These are phyloP conservation scores for Stomatorhinus ivindoensis DNA, from an alignment of 2,113 vertebrate species.

Conservation along the genomic window DNA sequence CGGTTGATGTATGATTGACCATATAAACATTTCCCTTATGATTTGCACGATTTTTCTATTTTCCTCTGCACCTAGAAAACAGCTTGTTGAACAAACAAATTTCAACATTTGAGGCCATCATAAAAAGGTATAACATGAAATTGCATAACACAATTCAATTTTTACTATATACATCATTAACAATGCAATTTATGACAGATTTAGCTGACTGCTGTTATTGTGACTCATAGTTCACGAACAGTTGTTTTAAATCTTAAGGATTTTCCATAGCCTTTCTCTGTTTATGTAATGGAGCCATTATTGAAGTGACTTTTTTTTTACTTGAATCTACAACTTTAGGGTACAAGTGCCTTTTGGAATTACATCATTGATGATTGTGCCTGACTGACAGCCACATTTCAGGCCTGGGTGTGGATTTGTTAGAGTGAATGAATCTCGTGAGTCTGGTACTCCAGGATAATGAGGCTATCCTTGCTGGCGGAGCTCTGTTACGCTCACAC, in stretches of 20 bases:
- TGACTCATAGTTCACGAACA: neutral
- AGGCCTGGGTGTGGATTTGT: neutral
- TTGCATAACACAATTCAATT: neutral
- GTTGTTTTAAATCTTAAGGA: neutral
- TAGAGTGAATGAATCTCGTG: neutral
- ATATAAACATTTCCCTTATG: neutral
- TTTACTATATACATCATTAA: neutral
- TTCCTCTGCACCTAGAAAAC: neutral
- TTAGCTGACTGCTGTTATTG: neutral
- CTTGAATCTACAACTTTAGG: neutral
- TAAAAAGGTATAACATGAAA: neutral
- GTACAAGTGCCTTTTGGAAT: neutral
- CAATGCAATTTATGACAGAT: neutral
- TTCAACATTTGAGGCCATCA: neutral
- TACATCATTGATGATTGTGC: neutral
- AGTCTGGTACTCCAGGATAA: neutral
- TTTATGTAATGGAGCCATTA: neutral
- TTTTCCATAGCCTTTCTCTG: neutral
- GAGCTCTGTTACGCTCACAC: neutral
- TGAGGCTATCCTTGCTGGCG: neutral
- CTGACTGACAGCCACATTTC: neutral
- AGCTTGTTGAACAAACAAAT: neutral
- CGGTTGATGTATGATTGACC: neutral
- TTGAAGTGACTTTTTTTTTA: neutral
- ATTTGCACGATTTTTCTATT: neutral